These are phyloP conservation scores for Aleiodes sp. DNA, from an alignment of 1,140 invertebrate genomes.

Conservation along the genomic window DNA sequence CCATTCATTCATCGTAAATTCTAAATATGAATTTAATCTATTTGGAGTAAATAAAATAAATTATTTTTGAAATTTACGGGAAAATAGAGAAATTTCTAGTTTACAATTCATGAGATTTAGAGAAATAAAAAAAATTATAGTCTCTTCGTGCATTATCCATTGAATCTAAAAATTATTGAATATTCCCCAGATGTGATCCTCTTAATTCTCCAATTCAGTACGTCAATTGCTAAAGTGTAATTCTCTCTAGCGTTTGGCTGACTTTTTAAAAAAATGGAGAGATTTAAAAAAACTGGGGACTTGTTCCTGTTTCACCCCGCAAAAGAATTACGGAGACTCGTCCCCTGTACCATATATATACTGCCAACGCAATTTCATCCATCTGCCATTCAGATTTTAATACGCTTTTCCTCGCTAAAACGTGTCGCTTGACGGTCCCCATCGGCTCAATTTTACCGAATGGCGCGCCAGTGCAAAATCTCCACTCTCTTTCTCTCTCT, in stretches of 20 bases:
- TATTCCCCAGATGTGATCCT: neutral
- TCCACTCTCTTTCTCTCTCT: conserved; percentile 9
- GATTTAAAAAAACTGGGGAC: neutral
- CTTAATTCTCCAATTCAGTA: neutral
- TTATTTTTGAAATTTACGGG: neutral
- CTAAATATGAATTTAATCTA: too few relatives aligned
- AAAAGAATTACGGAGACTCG: neutral
- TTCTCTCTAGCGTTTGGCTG: neutral
- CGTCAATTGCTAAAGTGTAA: conserved; percentile 4
- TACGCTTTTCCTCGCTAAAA: conserved; percentile 45
- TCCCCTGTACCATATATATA: conserved; percentile 13
- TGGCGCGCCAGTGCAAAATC: conserved; percentile 35
- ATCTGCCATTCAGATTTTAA: conserved; percentile 47
- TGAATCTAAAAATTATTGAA: too few relatives aligned
- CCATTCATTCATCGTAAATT: neutral
- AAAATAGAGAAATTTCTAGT: too few relatives aligned
- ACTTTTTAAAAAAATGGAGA: neutral
- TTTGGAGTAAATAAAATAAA: too few relatives aligned
- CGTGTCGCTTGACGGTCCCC: conserved; percentile 42
- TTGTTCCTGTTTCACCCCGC: neutral
- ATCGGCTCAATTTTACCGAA: conserved; percentile 44
- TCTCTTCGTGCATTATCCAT: too few relatives aligned
- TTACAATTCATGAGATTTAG: too few relatives aligned
- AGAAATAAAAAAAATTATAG: too few relatives aligned
- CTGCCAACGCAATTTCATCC: conserved; percentile 40